A percentile compares a stretch with the other conserved stretches of the same genome.
Evolutionary conservation across 2,888 invertebrate genomes (phyloP).

Genomic region (Morpho deidamia): DNA sequence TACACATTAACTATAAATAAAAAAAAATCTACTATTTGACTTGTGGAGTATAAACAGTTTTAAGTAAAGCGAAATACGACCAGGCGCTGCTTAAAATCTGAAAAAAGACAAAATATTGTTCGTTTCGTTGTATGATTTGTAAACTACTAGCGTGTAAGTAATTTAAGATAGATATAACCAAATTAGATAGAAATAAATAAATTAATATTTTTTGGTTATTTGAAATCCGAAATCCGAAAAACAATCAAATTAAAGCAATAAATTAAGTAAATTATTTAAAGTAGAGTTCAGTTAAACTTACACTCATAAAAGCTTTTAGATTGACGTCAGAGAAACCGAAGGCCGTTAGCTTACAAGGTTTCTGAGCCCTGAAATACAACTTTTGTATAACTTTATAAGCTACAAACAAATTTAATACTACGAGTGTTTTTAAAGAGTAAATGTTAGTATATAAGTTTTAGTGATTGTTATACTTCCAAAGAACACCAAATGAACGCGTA

Average conservation of each 20-base stretch:
- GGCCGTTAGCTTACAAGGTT: slow-evolving; percentile 49
- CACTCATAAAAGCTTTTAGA: slow-evolving; percentile 46
- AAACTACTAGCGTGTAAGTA: no score
- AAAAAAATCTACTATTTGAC: not conserved
- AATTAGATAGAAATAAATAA: no score
- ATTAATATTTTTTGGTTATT: no score
- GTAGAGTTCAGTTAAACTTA: slow-evolving; percentile 22
- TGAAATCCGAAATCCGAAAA: no score
- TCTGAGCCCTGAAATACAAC: slow-evolving; percentile 39
- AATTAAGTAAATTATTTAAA: not conserved
- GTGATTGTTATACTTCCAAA: no score
- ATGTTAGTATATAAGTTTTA: no score
- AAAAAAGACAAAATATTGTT: slow-evolving; percentile 27
- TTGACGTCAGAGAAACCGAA: slow-evolving; percentile 51
- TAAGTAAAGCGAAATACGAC: slow-evolving; percentile 62
- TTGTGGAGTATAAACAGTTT: slow-evolving; percentile 47
- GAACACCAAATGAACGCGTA: no score
- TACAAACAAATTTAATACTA: not conserved
- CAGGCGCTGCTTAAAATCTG: slow-evolving; percentile 66
- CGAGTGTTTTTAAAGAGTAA: no score
- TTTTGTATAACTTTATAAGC: not conserved
- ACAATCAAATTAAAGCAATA: no score
- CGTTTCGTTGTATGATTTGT: not conserved
- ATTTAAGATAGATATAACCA: no score
- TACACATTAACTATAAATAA: no score